Percentiles rank a stretch among this genome's conserved stretches.
phyloP scores from a whole-genome alignment of 1,140 invertebrate species.

The Drosophila saltans region DNA sequence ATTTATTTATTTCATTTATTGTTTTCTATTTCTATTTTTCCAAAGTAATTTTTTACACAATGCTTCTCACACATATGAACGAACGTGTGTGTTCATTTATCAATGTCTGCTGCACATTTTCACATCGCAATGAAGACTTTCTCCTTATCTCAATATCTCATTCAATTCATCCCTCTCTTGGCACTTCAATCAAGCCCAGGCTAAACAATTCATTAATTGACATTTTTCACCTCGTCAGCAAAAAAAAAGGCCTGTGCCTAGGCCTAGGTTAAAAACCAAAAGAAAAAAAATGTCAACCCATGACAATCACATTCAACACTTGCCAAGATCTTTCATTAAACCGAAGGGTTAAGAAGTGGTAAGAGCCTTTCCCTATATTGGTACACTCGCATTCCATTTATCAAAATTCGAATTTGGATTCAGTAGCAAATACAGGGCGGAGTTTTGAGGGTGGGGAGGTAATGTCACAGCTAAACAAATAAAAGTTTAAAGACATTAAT shows the following conservation, averaged over 20 bases:
- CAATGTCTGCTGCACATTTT: slow-evolving; percentile 12
- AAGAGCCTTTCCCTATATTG: slow-evolving; percentile 26
- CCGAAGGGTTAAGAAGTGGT: slow-evolving; percentile 8
- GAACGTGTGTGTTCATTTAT: slow-evolving; percentile 2
- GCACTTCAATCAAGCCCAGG: slow-evolving; percentile 2
- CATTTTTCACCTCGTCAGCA: slow-evolving; percentile 10
- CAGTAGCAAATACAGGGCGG: background rate
- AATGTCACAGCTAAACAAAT: slow-evolving; percentile 42
- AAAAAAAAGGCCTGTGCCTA: background rate
- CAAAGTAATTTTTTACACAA: slow-evolving; percentile 9
- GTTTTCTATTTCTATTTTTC: background rate
- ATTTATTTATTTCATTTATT: background rate
- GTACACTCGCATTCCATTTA: slow-evolving; percentile 66
- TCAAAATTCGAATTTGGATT: slow-evolving; percentile 32
- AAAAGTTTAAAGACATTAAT: slow-evolving; percentile 61
- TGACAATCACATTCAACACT: slow-evolving; percentile 37
- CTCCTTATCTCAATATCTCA: background rate
- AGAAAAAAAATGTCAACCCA: slow-evolving; percentile 26
- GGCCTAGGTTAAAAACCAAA: background rate
- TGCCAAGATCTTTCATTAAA: slow-evolving; percentile 32
- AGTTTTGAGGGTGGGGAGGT: background rate
- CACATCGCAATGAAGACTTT: slow-evolving; percentile 6
- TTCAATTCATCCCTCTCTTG: background rate
- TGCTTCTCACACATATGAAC: background rate
- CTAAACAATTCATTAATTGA: slow-evolving; percentile 42